Conservation (phyloP, 1,140 invertebrate species). For the Habropoda laboriosa region DNA sequence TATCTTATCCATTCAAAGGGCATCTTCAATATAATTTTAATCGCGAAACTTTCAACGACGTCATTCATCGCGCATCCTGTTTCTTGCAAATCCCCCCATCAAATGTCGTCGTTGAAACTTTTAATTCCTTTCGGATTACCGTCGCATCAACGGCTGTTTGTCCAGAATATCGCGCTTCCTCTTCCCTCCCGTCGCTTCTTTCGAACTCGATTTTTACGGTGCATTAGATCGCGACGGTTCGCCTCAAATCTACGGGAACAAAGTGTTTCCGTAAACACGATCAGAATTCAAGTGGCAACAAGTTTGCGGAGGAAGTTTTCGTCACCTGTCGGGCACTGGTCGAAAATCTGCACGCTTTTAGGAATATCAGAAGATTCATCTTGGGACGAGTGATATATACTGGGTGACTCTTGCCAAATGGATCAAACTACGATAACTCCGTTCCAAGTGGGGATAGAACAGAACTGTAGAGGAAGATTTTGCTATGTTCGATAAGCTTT, state of each 20-base stretch:
- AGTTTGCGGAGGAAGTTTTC: constrained; percentile 31
- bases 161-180: neutral
- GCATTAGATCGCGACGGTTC: constrained; percentile 14
- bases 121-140: constrained; percentile 33
- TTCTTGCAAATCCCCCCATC: constrained; percentile 17
- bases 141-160: constrained; percentile 23
- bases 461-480: too few relatives aligned
- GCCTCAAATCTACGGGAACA: constrained; percentile 25
- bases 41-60: neutral
- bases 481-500: too few relatives aligned
- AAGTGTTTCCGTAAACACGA: constrained; percentile 37
- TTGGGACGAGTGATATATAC: too few relatives aligned
- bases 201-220: constrained; percentile 23
- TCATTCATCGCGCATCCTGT: neutral
- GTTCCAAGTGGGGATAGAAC: too few relatives aligned
- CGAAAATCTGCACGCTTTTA: constrained; percentile 19
- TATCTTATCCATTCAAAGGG: neutral
- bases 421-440: too few relatives aligned
- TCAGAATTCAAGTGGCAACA: constrained; percentile 32
- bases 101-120: constrained; percentile 8
- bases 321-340: constrained; percentile 12
- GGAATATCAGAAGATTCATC: constrained; percentile 6
- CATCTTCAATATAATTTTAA: constrained; percentile 31
- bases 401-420: too few relatives aligned
- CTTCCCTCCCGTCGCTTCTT: too few relatives aligned